These are phyloP conservation scores for Lucinisca nassula DNA, from an alignment of 2,888 invertebrate genomes.

Conservation along the genomic window DNA sequence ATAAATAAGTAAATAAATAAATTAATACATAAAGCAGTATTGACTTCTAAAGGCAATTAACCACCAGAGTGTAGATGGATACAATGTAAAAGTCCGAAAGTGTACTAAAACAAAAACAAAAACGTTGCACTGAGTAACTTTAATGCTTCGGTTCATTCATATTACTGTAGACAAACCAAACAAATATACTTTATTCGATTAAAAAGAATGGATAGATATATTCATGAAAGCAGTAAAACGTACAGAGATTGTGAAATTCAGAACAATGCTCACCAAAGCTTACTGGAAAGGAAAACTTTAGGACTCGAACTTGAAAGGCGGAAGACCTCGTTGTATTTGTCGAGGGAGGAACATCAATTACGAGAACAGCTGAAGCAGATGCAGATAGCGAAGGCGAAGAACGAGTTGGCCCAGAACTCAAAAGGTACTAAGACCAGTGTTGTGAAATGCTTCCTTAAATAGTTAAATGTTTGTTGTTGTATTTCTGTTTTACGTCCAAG, in stretches of 20 bases:
- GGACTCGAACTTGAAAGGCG: constrained; percentile 78
- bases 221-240: constrained; percentile 79
- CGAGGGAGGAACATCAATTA: constrained; percentile 77
- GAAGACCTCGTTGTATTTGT: constrained; percentile 70
- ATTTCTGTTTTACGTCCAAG: too few species aligned
- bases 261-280: constrained; percentile 80
- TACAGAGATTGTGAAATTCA: constrained; percentile 78
- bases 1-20: too few species aligned
- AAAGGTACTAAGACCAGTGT: constrained; percentile 76
- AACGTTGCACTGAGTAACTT: too few species aligned
- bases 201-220: constrained; percentile 72
- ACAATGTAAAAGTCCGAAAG: too few species aligned
- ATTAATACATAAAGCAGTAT: too few species aligned
- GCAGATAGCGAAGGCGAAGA: constrained; percentile 79
- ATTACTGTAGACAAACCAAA: too few species aligned
- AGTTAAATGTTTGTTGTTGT: too few species aligned
- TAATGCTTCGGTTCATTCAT: too few species aligned
- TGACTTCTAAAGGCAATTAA: too few species aligned
- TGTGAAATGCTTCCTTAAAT: too few species aligned
- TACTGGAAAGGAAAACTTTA: constrained; percentile 78
- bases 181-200: background rate
- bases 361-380: constrained; percentile 77
- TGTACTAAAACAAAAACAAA: too few species aligned
- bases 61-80: too few species aligned
- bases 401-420: constrained; percentile 63